Percentiles rank a stretch among this genome's conserved stretches.
phyloP scores from a whole-genome alignment of 2,113 vertebrate genomes.

The Sialia sialis region DNA sequence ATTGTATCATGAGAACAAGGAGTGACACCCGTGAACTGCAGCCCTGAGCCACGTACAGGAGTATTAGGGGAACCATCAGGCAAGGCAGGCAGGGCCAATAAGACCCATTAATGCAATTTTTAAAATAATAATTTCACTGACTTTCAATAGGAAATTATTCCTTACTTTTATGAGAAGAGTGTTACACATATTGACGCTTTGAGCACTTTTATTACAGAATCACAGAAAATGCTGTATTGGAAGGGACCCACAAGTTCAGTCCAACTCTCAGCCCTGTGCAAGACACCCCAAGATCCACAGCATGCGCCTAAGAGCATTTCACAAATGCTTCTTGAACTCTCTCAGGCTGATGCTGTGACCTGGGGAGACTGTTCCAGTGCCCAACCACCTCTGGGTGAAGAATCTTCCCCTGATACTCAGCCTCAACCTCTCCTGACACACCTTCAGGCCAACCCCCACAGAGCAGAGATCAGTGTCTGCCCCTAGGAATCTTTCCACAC shows the following conservation, averaged over 20 bases:
- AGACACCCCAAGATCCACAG: neutral
- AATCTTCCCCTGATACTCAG: neutral
- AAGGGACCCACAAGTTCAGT: neutral
- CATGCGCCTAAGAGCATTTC: neutral
- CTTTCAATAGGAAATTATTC: neutral
- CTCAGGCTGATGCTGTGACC: neutral
- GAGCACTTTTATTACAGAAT: neutral
- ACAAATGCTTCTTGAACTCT: neutral
- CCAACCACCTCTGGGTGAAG: neutral
- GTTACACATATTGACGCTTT: neutral
- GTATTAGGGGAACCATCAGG: neutral
- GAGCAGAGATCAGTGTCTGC: neutral
- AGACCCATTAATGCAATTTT: neutral
- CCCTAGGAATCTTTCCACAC: neutral
- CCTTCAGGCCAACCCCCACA: neutral
- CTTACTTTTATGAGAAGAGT: neutral
- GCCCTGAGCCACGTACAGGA: neutral
- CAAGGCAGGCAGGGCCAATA: neutral
- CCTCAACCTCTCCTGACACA: neutral
- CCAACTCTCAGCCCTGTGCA: neutral
- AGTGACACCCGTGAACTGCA: neutral
- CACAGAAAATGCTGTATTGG: neutral
- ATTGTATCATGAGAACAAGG: rapidly evolving
- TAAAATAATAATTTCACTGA: neutral
- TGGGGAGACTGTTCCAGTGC: neutral